Evolutionary conservation across 2,888 invertebrate genomes (phyloP), one percentile per base, ranked within the genome.

Genomic region (Plemyria rubiginata): DNA sequence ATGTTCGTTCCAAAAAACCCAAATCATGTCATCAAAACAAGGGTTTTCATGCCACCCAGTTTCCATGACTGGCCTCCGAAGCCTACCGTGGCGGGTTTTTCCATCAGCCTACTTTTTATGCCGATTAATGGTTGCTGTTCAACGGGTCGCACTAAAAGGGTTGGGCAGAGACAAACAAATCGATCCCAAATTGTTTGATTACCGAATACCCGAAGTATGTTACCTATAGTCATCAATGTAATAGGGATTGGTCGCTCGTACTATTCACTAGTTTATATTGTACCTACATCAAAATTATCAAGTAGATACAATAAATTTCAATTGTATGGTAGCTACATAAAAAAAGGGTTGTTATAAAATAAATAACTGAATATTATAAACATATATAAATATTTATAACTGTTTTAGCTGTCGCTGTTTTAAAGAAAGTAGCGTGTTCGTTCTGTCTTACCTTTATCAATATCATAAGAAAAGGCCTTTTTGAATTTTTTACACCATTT

Each of bases 81-180:
- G 67, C 59, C 62, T 61, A 55, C 53, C 41, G 43, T 61, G 66
- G 67, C 63, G 66, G 80, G 78, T 79, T 80, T 85, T 85, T 84
- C 81, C 84, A 75, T 67, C 72, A 67, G 64, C 73, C 75, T 74
- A 77, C 70, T 71, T 81, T 65, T 61, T 32, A 54, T 13, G 41
- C 28, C 49, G 32, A 53, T 48, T 48, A 57, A 57, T 60, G 52
- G 40, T 45, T 2, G 16, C 43, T 50, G 48, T 36, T 45, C 54
- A 55, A 51, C 22, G 60, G 53, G 63, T 81, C 78, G 79, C 77
- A 75, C 76, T 71, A 79, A 77, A 82, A 77, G 78, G 77, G 78
- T 77, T 80, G 73, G 75, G 72, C 73, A 62, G 60, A 60, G 52
- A 60, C 70, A 78, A 80, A 78, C 79, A 81, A 77, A 80, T 79